Evolutionary conservation across 2,113 vertebrate genomes (phyloP).

Genomic region (Bujurquina vittata): DNA sequence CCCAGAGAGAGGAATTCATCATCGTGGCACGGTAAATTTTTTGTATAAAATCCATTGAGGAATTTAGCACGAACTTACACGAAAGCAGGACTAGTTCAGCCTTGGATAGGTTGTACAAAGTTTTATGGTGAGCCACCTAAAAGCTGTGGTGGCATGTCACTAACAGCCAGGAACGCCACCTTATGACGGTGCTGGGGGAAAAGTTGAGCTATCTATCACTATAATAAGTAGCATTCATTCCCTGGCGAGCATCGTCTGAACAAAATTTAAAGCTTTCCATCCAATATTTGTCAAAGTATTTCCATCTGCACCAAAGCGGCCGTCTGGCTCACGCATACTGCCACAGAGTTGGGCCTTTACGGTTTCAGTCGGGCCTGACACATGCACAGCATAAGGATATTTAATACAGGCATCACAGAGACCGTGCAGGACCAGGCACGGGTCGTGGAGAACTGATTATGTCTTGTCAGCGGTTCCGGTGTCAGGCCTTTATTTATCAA

Average conservation of each 20-base stretch:
- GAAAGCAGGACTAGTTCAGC: neutral
- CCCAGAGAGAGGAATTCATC: neutral
- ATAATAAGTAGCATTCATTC: fast-evolving
- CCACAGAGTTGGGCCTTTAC: neutral
- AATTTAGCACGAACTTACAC: no score
- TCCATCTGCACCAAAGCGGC: neutral
- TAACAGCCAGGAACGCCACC: neutral
- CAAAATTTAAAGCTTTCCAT: neutral
- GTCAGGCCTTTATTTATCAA: constrained; percentile 63
- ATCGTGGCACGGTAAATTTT: neutral
- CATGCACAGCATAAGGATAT: neutral
- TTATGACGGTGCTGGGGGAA: neutral
- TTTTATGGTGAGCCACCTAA: neutral
- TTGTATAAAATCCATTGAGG: fast-evolving
- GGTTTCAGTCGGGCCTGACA: neutral
- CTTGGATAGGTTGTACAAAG: neutral
- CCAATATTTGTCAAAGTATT: neutral
- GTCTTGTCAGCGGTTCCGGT: constrained; percentile 54
- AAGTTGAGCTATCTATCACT: neutral
- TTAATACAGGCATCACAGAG: neutral
- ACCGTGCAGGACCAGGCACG: neutral
- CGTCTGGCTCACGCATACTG: neutral
- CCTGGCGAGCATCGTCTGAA: neutral
- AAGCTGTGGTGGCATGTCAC: neutral
- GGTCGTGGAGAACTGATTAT: constrained; percentile 53